Evolutionary conservation across 2,888 invertebrate genomes (phyloP).

Genomic region (Muscina levida): DNA sequence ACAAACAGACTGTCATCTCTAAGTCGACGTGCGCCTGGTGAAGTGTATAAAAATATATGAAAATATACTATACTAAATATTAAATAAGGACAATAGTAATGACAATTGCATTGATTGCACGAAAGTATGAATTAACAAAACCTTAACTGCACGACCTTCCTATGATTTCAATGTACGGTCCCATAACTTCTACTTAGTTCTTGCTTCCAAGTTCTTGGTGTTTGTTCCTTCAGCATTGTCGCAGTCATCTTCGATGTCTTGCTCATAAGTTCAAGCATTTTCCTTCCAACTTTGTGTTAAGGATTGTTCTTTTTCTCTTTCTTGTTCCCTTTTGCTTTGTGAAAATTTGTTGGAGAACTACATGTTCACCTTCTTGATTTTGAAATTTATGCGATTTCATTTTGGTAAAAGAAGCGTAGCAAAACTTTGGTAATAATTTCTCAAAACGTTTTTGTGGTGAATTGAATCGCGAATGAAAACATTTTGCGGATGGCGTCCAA

Average conservation of each 20-base stretch:
- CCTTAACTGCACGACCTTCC: no score
- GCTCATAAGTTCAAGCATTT: conserved; percentile 50
- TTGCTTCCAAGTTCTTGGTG: conserved; percentile 29
- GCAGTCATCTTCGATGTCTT: neutral
- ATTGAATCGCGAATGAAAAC: conserved; percentile 77
- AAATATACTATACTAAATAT: no score
- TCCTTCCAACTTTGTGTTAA: conserved; percentile 36
- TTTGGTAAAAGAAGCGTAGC: conserved; percentile 67
- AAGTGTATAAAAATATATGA: no score
- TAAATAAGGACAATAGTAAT: no score
- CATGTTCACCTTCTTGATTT: conserved; percentile 65
- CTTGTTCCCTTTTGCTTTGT: conserved; percentile 29
- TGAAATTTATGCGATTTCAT: conserved; percentile 77
- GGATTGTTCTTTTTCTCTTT: conserved; percentile 41
- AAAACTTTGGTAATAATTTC: conserved; percentile 78
- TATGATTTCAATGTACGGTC: neutral
- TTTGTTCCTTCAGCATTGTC: neutral
- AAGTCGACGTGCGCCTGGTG: no score
- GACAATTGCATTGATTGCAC: no score
- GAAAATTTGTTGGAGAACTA: conserved; percentile 48
- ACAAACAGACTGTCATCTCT: no score
- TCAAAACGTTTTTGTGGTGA: conserved; percentile 78
- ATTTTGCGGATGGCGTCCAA: conserved; percentile 78
- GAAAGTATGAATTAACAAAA: no score
- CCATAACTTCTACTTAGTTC: conserved; percentile 7